Conservation (phyloP, 2,113 vertebrate species). For the Etheostoma spectabile region DNA sequence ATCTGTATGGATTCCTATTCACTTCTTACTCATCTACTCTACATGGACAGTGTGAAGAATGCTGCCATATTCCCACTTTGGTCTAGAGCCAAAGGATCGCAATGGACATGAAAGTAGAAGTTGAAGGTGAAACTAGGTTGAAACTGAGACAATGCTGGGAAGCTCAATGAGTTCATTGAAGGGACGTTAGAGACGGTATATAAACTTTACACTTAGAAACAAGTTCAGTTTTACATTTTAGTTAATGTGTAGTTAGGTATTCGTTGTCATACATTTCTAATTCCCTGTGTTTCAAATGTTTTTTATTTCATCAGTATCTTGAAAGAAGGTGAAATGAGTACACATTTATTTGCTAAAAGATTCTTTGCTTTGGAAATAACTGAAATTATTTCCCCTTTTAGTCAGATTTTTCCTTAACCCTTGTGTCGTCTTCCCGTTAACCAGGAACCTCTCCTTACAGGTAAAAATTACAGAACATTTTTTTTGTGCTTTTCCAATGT, state of each 20-base stretch:
- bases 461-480: too few species aligned
- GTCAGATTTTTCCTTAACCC: too few species aligned
- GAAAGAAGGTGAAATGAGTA: neutral
- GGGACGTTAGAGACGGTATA: neutral
- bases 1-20: neutral
- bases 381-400: too few species aligned
- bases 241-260: neutral
- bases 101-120: slow-evolving; percentile 7
- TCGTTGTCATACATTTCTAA: neutral
- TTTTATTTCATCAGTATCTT: neutral
- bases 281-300: neutral
- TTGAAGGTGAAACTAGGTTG: neutral
- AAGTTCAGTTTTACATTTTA: neutral
- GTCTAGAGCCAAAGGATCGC: slow-evolving; percentile 18
- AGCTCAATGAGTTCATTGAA: slow-evolving; percentile 6
- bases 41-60: neutral
- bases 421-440: too few species aligned
- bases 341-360: too few species aligned
- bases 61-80: slow-evolving; percentile 5
- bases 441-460: too few species aligned
- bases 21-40: neutral
- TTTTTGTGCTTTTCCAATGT: too few species aligned
- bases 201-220: neutral
- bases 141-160: neutral
- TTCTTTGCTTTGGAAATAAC: too few species aligned